Conservation (phyloP, 2,888 invertebrate genomes). For the Archips xylosteana region DNA sequence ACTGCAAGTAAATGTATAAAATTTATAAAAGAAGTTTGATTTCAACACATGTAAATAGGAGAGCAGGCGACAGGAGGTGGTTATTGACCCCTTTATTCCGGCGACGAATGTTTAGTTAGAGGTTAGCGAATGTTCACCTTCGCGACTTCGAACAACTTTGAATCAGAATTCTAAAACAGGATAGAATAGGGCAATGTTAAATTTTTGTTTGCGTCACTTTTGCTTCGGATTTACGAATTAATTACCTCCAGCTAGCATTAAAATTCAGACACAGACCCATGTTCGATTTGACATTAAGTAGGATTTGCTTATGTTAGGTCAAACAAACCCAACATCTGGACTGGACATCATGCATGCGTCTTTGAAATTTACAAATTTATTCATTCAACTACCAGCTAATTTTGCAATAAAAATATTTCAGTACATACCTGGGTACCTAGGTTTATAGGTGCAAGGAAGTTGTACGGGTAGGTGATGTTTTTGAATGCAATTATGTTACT, state of each 20-base stretch:
- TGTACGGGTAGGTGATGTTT: too few species aligned
- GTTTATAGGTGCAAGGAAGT: too few species aligned
- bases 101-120: slow-evolving; percentile 48
- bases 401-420: too few species aligned
- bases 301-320: too few species aligned
- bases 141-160: slow-evolving; percentile 60
- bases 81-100: slow-evolving; percentile 57
- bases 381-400: too few species aligned
- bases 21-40: too few species aligned
- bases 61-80: slow-evolving; percentile 27
- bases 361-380: too few species aligned
- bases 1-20: too few species aligned
- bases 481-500: too few species aligned
- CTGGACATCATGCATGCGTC: too few species aligned
- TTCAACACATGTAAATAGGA: slow-evolving; percentile 31
- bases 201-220: slow-evolving; percentile 1
- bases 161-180: slow-evolving; percentile 42
- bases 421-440: too few species aligned
- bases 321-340: too few species aligned
- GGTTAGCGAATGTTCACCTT: slow-evolving; percentile 55
- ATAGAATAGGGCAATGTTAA: slow-evolving; percentile 3
- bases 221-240: slow-evolving; percentile 1
- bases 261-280: not conserved
- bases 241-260: not conserved
- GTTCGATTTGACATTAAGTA: not conserved